Evolutionary conservation across 1,140 invertebrate species (phyloP).

Genomic region (Contarinia nasturtii): DNA sequence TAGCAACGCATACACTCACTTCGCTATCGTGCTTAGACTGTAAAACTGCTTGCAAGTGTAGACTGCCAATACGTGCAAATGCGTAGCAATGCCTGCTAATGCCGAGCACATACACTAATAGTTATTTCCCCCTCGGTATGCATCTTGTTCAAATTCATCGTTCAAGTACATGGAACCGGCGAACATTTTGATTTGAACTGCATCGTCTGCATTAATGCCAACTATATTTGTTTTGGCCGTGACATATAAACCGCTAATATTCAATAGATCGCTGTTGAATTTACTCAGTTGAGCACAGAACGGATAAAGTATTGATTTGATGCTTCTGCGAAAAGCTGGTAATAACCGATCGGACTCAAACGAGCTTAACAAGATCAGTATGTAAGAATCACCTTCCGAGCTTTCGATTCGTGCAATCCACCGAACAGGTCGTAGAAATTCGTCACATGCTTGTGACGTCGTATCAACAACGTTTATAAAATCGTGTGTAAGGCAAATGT

Average conservation of each 20-base stretch:
- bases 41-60: too few species aligned
- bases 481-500: neutral
- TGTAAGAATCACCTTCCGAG: neutral
- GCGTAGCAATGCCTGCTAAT: too few species aligned
- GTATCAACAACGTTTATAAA: neutral
- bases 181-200: neutral
- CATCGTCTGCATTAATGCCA: neutral
- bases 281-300: neutral
- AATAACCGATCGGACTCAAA: neutral
- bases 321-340: neutral
- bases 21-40: too few species aligned
- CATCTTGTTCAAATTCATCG: neutral
- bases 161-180: neutral
- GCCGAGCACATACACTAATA: too few species aligned
- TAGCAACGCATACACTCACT: too few species aligned
- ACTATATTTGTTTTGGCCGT: neutral
- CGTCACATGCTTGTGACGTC: neutral
- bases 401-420: neutral
- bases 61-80: too few species aligned
- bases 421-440: neutral
- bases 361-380: neutral
- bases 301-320: neutral
- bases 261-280: neutral
- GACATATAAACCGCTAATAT: neutral
- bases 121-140: too few species aligned